phyloP scores from a whole-genome alignment of 2,113 vertebrate species.

The Nesogale talazaci region DNA sequence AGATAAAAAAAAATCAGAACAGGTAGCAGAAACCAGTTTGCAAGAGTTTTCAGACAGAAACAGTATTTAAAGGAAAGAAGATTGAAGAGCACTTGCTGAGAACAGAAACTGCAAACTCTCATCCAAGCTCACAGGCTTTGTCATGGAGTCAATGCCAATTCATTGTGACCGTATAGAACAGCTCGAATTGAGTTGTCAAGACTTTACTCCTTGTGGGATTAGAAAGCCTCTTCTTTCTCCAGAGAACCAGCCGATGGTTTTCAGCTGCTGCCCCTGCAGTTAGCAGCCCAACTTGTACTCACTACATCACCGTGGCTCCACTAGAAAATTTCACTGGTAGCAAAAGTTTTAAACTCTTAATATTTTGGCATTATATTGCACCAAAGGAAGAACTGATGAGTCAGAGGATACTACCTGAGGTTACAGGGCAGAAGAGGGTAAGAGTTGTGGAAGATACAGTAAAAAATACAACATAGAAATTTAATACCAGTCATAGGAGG shows the following conservation, averaged over 20 bases:
- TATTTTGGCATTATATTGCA: conserved; percentile 8
- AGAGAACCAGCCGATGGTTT: no score
- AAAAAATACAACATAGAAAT: background rate
- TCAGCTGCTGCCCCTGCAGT: no score
- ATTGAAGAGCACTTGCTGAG: background rate
- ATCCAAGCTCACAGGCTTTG: no score
- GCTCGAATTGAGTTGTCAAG: no score
- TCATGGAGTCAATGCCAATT: no score
- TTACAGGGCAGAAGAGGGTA: background rate
- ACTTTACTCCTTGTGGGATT: no score
- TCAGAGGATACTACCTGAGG: background rate
- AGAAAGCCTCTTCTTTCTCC: no score
- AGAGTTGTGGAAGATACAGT: background rate
- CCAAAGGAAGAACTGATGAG: conserved; percentile 14
- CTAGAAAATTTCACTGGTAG: background rate
- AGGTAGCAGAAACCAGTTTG: background rate
- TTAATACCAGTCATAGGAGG: background rate
- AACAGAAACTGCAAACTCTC: background rate
- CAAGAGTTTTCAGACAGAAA: conserved; percentile 11
- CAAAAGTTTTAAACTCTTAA: conserved; percentile 5
- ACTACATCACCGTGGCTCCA: no score
- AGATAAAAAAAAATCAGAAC: background rate
- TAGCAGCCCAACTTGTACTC: no score
- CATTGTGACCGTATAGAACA: no score
- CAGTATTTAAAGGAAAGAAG: background rate